Conservation (phyloP, 1,140 invertebrate species). For the Tribolium castaneum region DNA sequence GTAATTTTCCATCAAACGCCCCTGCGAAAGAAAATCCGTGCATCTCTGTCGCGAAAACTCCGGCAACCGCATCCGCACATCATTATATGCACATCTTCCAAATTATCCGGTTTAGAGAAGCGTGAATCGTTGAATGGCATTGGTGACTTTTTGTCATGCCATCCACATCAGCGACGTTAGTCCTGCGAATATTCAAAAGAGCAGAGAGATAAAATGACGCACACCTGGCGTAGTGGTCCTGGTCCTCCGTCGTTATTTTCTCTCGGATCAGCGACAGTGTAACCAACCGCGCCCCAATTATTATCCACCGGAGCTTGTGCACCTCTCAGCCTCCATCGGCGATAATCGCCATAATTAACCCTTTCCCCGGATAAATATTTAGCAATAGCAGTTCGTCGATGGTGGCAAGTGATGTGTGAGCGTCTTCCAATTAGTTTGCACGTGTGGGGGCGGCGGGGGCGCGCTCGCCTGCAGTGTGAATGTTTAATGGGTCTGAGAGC, state of each 20-base stretch:
- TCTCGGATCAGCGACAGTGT: conserved; percentile 57
- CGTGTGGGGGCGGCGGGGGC: neutral
- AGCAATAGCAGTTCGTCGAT: too few species aligned
- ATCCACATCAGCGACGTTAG: neutral
- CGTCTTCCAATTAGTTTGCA: neutral
- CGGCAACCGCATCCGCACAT: conserved; percentile 26
- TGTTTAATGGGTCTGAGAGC: conserved; percentile 62
- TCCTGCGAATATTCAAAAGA: conserved; percentile 20
- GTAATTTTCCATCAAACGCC: neutral
- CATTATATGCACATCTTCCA: conserved; percentile 32
- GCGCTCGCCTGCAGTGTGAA: conserved; percentile 61
- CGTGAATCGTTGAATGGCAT: conserved; percentile 20
- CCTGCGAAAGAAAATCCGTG: neutral
- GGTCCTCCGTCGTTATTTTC: conserved; percentile 60
- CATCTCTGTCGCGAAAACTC: neutral
- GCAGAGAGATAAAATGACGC: conserved; percentile 5
- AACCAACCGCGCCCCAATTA: conserved; percentile 61
- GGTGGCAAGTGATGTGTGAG: too few species aligned
- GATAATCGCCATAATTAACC: conserved; percentile 21
- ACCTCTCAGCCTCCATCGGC: conserved; percentile 34
- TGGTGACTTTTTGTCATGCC: conserved; percentile 22
- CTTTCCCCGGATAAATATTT: too few species aligned
- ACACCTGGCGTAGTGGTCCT: conserved; percentile 47
- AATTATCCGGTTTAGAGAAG: conserved; percentile 26
- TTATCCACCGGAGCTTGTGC: conserved; percentile 55